phyloP scores from a whole-genome alignment of 1,140 invertebrate species.

The Brachystomella parvula region DNA sequence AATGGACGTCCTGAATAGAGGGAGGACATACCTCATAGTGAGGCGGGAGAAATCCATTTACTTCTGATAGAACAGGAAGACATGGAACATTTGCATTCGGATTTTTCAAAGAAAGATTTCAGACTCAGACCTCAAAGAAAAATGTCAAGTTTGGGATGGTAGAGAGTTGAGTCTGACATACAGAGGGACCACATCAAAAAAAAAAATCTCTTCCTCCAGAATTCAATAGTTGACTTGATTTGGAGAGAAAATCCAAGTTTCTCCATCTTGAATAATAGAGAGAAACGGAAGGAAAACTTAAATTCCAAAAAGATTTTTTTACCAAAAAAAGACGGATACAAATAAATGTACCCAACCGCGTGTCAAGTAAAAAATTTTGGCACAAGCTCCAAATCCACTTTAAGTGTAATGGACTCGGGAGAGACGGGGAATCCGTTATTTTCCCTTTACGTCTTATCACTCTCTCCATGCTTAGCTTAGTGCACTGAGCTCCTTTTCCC shows the following conservation, averaged over 20 bases:
- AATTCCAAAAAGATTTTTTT: constrained; percentile 3
- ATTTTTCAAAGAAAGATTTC: background rate
- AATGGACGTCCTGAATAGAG: background rate
- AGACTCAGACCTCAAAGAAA: too few relatives aligned
- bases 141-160: too few relatives aligned
- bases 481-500: too few relatives aligned
- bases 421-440: background rate
- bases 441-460: background rate
- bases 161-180: too few relatives aligned
- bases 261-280: too few relatives aligned
- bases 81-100: constrained; percentile 7
- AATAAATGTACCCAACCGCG: background rate
- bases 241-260: too few relatives aligned
- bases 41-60: constrained; percentile 10
- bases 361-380: constrained; percentile 8
- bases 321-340: constrained; percentile 10
- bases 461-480: too few relatives aligned
- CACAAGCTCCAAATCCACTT: constrained; percentile 10
- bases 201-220: too few relatives aligned
- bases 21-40: constrained; percentile 12
- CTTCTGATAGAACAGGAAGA: constrained; percentile 10
- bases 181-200: too few relatives aligned
- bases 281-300: background rate
- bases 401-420: constrained; percentile 10
- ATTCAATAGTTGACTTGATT: too few relatives aligned